Percentiles rank a stretch among this genome's conserved stretches.
These are phyloP conservation scores for Stenurella melanura DNA, from an alignment of 2,888 invertebrate species.

Conservation along the genomic window DNA sequence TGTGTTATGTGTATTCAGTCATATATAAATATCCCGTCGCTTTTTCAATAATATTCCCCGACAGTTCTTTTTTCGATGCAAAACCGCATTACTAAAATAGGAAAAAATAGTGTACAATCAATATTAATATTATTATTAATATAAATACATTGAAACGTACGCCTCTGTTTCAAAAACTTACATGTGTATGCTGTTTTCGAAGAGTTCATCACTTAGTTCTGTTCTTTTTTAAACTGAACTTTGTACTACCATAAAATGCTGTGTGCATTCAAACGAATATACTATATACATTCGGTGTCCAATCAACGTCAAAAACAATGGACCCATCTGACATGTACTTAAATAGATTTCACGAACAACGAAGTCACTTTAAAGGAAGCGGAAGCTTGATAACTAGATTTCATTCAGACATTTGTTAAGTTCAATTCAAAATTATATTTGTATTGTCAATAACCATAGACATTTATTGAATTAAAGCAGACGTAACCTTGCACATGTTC, in stretches of 20 bases:
- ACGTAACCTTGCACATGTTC: too few relatives aligned
- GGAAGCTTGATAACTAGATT: neutral
- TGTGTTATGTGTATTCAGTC: too few relatives aligned
- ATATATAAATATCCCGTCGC: too few relatives aligned
- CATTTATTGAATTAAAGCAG: too few relatives aligned
- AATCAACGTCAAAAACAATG: constrained; percentile 29
- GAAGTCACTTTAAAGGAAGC: constrained; percentile 2
- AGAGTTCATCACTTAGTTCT: constrained; percentile 19
- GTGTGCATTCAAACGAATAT: constrained; percentile 22
- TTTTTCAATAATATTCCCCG: too few relatives aligned
- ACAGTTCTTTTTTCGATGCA: too few relatives aligned
- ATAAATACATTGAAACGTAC: neutral
- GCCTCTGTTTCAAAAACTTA: constrained; percentile 12
- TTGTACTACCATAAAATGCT: constrained; percentile 14
- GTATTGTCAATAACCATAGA: too few relatives aligned
- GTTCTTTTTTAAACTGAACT: neutral
- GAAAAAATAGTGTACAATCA: too few relatives aligned
- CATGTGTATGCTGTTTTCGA: constrained; percentile 9
- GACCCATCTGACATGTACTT: neutral
- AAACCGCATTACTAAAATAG: too few relatives aligned
- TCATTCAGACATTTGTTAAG: neutral
- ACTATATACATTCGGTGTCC: constrained; percentile 10
- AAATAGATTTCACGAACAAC: neutral
- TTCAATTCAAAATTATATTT: neutral
- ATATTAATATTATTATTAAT: too few relatives aligned